Evolutionary conservation across 35 echinoderm and acorn worm species (phyloP).

Genomic region (Chiridota heheva): DNA sequence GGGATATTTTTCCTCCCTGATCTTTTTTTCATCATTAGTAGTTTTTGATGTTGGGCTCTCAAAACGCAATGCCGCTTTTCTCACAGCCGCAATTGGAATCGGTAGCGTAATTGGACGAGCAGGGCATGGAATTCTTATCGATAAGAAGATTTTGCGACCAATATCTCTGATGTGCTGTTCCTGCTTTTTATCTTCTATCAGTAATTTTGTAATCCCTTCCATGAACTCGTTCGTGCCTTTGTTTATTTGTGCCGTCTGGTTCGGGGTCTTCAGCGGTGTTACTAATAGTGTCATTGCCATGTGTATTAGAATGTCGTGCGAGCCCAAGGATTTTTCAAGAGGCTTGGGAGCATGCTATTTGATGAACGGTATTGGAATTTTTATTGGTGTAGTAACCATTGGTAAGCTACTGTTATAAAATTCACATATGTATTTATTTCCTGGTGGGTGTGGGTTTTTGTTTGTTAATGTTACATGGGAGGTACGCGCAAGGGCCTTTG

Average conservation of each 20-base stretch:
- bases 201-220: constrained; percentile 30
- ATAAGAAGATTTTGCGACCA: constrained; percentile 1
- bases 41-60: constrained; percentile 12
- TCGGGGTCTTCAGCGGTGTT: constrained; percentile 29
- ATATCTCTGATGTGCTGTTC: constrained; percentile 12
- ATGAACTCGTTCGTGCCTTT: constrained; percentile 15
- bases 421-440: too few species aligned
- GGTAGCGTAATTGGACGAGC: constrained; percentile 18
- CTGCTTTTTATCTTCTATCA: constrained; percentile 15
- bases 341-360: too few species aligned
- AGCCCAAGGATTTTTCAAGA: too few species aligned
- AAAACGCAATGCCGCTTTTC: constrained; percentile 1
- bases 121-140: not conserved
- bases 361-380: too few species aligned
- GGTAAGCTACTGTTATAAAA: too few species aligned
- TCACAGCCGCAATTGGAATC: constrained; percentile 19
- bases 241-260: constrained; percentile 18
- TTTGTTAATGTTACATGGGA: too few species aligned
- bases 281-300: too few species aligned
- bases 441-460: too few species aligned
- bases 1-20: not conserved
- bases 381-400: too few species aligned
- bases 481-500: too few species aligned
- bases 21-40: constrained; percentile 24
- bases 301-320: too few species aligned